Base-by-base conservation (phyloP, 2,888 invertebrate species). In the Eupithecia dodoneata region DNA sequence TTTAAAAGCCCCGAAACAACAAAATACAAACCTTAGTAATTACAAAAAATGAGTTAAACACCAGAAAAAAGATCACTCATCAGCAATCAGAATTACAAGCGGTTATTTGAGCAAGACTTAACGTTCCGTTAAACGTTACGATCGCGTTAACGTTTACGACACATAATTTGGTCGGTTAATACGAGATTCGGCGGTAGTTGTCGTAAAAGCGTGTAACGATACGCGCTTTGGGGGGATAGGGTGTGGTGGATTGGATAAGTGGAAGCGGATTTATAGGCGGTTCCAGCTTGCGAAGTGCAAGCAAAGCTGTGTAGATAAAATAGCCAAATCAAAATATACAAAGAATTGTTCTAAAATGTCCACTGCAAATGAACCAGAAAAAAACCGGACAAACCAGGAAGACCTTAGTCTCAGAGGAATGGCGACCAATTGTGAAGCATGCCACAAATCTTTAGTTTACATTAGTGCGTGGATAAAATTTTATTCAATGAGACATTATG, bases 111-210 rank as follows among this genome's bases (percentile, higher is more conserved):
- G 84, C 85, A 83, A 83, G 81, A 83, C 82, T 83, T 90, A 89
- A 92, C 89, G 89, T 87, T 83, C 86, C 83, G 87, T 89, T 91
- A 90, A 93, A 89, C 90, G 88, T 91, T 90, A 92, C 87, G 88
- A 87, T 81, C 81, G 81, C 87, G 90, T 93, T 93, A 93, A 94
- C 89, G 86, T 92, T 94, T 94, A 94, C 91, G 93, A 91, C 92
- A 91, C 91, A 91, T 94, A 94, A 94, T 94, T 93, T 92, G 90
- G 88, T 85, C 86, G 89, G 86, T 86, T 90, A 89, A 88, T 87
- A 88, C 86, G 83, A 82, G 85, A 85, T 85, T 86, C 86, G 86
- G 88, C 88, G 89, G 93, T 91, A 92, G 92, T 91, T 87, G 88
- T 90, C 89, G 91, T 92, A 90, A 90, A 88, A 88, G 88, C 90